These are phyloP conservation scores for Pseudocheirus occidentalis DNA, from an alignment of 2,797 vertebrate species.

Conservation along the genomic window DNA sequence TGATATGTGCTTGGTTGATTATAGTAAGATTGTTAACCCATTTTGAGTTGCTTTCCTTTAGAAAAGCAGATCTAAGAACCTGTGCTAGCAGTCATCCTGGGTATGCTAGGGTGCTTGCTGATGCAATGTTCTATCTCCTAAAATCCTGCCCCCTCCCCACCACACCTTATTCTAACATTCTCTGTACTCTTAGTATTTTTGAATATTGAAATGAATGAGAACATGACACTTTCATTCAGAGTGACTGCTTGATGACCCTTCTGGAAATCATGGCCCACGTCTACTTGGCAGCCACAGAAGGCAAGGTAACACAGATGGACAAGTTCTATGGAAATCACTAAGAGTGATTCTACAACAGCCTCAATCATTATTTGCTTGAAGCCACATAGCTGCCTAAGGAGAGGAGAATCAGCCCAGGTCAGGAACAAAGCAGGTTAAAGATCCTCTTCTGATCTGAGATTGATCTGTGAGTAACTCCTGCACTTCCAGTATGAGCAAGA, in stretches of 20 bases:
- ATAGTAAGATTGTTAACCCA: no score
- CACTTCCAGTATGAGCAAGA: not conserved
- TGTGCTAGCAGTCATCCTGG: no score
- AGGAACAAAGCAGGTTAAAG: not conserved
- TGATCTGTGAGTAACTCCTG: not conserved
- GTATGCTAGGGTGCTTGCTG: no score
- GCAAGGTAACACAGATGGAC: not conserved
- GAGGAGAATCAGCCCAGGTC: not conserved
- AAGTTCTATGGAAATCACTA: not conserved
- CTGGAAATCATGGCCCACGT: not conserved
- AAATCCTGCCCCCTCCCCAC: not conserved
- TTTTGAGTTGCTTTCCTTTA: no score
- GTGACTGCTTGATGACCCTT: not conserved
- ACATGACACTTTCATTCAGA: not conserved
- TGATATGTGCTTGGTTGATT: no score
- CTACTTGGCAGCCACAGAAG: not conserved
- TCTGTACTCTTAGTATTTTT: not conserved
- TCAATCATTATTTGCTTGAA: not conserved
- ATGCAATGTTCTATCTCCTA: not conserved
- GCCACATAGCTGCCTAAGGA: not conserved
- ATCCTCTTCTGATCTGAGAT: not conserved
- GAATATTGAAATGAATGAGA: not conserved
- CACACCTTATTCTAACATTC: not conserved
- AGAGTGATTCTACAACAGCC: not conserved
- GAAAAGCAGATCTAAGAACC: no score